Base-by-base conservation (phyloP, 2,113 vertebrate genomes). In the Sceloporus tristichus region DNA sequence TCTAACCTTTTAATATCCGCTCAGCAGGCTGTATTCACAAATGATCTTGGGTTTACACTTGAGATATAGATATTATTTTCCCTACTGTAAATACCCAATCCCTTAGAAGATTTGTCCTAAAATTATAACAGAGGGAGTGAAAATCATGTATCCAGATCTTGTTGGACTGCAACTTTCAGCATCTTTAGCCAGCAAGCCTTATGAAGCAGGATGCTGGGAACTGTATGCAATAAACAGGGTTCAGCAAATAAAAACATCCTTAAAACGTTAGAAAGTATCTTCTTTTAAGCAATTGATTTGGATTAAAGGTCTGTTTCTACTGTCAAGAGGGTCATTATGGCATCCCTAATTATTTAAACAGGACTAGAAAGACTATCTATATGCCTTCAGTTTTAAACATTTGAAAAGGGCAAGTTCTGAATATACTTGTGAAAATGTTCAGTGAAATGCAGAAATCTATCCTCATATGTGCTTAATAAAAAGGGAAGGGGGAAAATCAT, bases 1-100 rank as follows among this genome's bases (percentile, higher is more conserved):
- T 87, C 76, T 34, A 94, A 86, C 77, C 81, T 93, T 92, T 88
- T 92, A 91, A 87, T 2, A 65, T 88, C 75, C 91, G 34, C 86
- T 27, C 48, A 91, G 62, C 0, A 4, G 78, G 81, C 66, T 94
- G 79, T 81, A 88, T 89, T 92, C n/a, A 62, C 86, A 91, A 87
- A 38, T 77, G 23, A 34, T 89, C 80, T 86, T 90, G 88, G 83
- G 82, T 85, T 92, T 73, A 77, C 10, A 90, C 29, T 90, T 10
- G 0, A 83, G 34, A 59, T 54, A 91, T 90, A 92, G 83, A 88
- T 81, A 85, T 5, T 91, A 62, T 86, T 84, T 70, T 66, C 14
- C 65, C 0, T 10, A 0, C 29, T 38, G 92, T 91, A 93, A 91
- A 92, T 73, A 89, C 56, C 87, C 38, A 91, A 75, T 88, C 29